Conservation (phyloP, 2,797 vertebrate species). For the Mergus octosetaceus region DNA sequence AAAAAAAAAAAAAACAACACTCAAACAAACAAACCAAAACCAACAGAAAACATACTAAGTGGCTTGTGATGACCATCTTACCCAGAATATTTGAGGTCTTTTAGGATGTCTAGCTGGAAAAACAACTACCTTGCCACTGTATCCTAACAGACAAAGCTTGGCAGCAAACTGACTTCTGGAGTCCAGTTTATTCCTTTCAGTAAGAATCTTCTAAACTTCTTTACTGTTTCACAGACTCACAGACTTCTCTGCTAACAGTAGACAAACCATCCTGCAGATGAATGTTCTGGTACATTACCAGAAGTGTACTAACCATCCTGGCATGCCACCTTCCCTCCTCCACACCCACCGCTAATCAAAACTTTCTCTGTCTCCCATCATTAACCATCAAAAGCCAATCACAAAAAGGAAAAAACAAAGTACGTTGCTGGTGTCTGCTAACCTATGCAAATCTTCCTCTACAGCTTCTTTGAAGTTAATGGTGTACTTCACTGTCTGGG, state of each 20-base stretch:
- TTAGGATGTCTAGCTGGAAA: not conserved
- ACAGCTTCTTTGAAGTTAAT: conserved; percentile 82
- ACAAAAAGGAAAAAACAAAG: not conserved
- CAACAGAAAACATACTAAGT: not conserved
- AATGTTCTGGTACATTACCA: fast-evolving
- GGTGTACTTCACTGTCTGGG: conserved; percentile 81
- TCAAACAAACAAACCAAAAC: not conserved
- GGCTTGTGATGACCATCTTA: not conserved
- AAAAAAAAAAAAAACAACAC: no score
- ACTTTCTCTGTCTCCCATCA: not conserved
- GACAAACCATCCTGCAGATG: not conserved
- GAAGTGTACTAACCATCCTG: not conserved
- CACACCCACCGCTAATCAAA: not conserved
- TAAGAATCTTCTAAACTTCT: not conserved
- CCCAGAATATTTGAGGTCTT: not conserved
- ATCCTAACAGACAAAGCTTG: not conserved
- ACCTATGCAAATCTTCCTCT: conserved; percentile 83
- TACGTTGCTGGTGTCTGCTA: not conserved
- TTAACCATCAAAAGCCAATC: not conserved
- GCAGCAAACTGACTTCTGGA: not conserved
- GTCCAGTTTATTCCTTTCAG: not conserved
- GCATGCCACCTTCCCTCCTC: not conserved
- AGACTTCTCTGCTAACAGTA: not conserved
- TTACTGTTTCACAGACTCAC: not conserved
- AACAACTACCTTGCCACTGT: not conserved